phyloP scores from a whole-genome alignment of 1,140 invertebrate species.

The Heterodera carotae region DNA sequence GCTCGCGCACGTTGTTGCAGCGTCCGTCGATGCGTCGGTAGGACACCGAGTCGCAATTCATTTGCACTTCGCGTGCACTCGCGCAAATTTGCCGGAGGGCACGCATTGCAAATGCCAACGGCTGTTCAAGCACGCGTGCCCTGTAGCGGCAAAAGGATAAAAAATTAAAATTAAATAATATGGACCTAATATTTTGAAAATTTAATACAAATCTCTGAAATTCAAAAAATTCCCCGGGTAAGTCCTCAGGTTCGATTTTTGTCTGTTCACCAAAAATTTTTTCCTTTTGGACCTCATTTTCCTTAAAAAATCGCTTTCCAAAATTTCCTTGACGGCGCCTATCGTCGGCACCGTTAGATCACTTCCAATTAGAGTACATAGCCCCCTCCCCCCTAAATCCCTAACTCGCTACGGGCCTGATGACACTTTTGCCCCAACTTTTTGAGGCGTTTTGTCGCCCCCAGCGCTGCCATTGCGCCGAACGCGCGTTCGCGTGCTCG shows the following conservation, averaged over 20 bases:
- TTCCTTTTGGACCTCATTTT: no score
- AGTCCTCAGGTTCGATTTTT: no score
- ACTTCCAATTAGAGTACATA: no score
- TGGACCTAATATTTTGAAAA: background rate
- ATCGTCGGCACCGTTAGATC: no score
- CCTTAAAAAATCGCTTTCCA: no score
- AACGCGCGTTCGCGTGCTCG: slow-evolving; percentile 39
- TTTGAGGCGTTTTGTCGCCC: slow-evolving; percentile 38
- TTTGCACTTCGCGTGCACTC: background rate
- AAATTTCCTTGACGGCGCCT: no score
- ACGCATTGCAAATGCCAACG: background rate
- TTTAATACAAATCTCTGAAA: no score
- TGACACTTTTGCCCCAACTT: slow-evolving; percentile 8
- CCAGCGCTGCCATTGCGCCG: slow-evolving; percentile 37
- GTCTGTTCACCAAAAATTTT: no score
- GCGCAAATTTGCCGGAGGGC: background rate
- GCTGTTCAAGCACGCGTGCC: slow-evolving; percentile 2
- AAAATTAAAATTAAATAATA: background rate
- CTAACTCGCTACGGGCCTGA: no score
- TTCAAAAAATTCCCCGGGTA: no score
- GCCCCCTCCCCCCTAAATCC: no score
- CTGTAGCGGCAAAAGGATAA: background rate
- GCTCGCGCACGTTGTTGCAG: slow-evolving; percentile 49
- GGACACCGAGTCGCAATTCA: slow-evolving; percentile 32
- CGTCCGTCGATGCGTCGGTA: slow-evolving; percentile 45